Evolutionary conservation across 1,140 invertebrate genomes (phyloP), one percentile per base, ranked within the genome.

Genomic region (Nasonia longicornis): DNA sequence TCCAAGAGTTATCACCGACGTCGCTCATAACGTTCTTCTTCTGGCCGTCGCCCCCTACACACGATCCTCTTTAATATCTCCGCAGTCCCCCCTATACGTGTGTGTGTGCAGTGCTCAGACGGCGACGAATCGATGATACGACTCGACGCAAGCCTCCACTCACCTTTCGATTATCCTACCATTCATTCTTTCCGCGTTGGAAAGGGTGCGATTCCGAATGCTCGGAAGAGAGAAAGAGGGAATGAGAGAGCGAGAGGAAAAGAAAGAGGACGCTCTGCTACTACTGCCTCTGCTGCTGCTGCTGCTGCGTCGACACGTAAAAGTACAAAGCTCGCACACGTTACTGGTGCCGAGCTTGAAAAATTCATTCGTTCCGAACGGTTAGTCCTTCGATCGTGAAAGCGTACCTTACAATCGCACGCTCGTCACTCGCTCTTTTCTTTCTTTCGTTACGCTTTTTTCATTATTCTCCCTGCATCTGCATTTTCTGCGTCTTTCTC

Each of bases 321-420:
- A 29, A 67, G 66, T 67, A 67, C 66, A 67, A 67, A 67, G 66
- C 66, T 14, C 26, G 11, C 52, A n/a, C 52, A n/a, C 26, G 66
- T 67, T 67, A 31, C 26, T 20, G 4, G 20, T 0, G 52, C 7
- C 52, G 16, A 16, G 66, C 66, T 67, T 67, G 66, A 67, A 58
- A 67, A 67, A 67, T 67, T 67, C 66, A 67, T 67, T 67, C 66
- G 26, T 67, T 67, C 66, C 66, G 12, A 67, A 67, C 14, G 66
- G 66, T 67, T 31, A 31, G 29, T 26, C 66, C 66, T 67, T 26
- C 66, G 66, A 67, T 67, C 29, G 26, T 29, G 26, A 26, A 67
- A n/a, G 10, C 52, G 52, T 58, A 58, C 10, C 52, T 16, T 58
- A 58, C 52, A 20, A 58, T 58, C 52, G 52, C 20, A 3, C 14